A percentile compares a stretch with the other conserved stretches of the same genome.
Conservation (phyloP, 2,113 vertebrate species). For the Fukomys damarensis region DNA sequence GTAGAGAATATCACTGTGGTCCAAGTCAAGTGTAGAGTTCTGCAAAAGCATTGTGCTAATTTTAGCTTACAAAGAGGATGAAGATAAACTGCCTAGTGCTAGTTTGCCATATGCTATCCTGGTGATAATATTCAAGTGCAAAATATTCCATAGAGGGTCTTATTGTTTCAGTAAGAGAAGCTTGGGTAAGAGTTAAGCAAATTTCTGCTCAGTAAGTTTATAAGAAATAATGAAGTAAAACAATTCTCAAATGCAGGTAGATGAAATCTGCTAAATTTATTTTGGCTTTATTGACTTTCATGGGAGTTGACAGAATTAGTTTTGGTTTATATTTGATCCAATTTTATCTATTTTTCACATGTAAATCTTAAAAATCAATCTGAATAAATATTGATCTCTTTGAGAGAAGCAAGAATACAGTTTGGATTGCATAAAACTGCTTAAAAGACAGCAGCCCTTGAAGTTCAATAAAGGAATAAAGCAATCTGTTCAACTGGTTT, state of each 20-base stretch:
- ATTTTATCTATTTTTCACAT: slow-evolving; percentile 90
- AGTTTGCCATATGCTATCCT: slow-evolving; percentile 96
- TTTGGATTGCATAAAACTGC: slow-evolving; percentile 80
- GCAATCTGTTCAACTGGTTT: slow-evolving; percentile 87
- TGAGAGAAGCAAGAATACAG: slow-evolving; percentile 83
- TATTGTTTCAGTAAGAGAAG: slow-evolving; percentile 85
- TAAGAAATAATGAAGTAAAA: slow-evolving; percentile 87
- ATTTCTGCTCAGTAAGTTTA: slow-evolving; percentile 84
- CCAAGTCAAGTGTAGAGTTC: slow-evolving; percentile 88
- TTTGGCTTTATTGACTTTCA: slow-evolving; percentile 89
- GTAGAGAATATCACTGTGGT: slow-evolving; percentile 88
- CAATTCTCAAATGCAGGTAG: slow-evolving; percentile 87
- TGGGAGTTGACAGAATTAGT: slow-evolving; percentile 89
- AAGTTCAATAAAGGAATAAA: slow-evolving; percentile 81
- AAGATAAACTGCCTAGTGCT: slow-evolving; percentile 97
- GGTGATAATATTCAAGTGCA: slow-evolving; percentile 93
- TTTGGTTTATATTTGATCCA: slow-evolving; percentile 90
- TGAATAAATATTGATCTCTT: slow-evolving; percentile 90
- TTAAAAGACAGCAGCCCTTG: slow-evolving; percentile 79
- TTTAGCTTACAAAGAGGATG: slow-evolving; percentile 99
- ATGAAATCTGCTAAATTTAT: slow-evolving; percentile 89
- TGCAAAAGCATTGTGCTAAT: slow-evolving; percentile 96
- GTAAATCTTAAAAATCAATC: slow-evolving; percentile 91
- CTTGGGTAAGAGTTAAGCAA: slow-evolving; percentile 84
- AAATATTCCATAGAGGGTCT: slow-evolving; percentile 91